Evolutionary conservation across 2,113 vertebrate genomes (phyloP), one percentile per base, ranked within the genome.

Genomic region (Spermophilus dauricus): DNA sequence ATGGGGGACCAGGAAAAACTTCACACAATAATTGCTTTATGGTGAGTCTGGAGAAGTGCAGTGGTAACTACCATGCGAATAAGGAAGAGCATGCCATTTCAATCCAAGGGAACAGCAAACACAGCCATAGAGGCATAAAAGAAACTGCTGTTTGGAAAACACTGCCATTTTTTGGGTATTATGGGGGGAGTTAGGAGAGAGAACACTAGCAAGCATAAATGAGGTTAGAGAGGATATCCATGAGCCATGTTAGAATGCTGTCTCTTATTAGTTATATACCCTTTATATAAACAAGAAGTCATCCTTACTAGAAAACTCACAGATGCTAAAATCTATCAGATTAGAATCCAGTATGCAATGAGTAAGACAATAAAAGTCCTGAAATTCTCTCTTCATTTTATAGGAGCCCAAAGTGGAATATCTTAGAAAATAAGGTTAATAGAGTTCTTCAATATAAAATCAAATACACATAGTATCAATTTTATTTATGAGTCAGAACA

Each of bases 361-460:
- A 72, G n/a, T 45, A 22, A 72, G 34, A 89, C 80, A 95, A 75
- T 53, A 51, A 89, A 84, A 81, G 37, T 81, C 63, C 42, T 72
- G 53, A 95, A 80, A 83, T 94, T 90, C 28, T 86, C 20, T 86
- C 39, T 89, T 8, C 3, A 70, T 6, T 26, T 69, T 86, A 24
- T 61, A 88, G 67, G 39, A 93, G 30, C 81, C 0, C 6, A 70
- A 96, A 89, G 37, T 53, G 28, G 77, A 86, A 2, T 86, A 58
- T 88, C 70, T 97, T 81, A 95, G 77, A 92, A 97, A 92, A 67
- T 16, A 88, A 95, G 78, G 73, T 92, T 90, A 89, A 94, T 65
- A 83, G 16, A 67, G 3, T 69, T 91, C 45, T 94, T 90, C 90
- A 88, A 65, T 56, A 81, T 94, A 93, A 92, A 48, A 63, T 70